A percentile compares a stretch with the other conserved stretches of the same genome.
Evolutionary conservation across 2,888 invertebrate genomes (phyloP).

Genomic region (Acrobasis consociella): DNA sequence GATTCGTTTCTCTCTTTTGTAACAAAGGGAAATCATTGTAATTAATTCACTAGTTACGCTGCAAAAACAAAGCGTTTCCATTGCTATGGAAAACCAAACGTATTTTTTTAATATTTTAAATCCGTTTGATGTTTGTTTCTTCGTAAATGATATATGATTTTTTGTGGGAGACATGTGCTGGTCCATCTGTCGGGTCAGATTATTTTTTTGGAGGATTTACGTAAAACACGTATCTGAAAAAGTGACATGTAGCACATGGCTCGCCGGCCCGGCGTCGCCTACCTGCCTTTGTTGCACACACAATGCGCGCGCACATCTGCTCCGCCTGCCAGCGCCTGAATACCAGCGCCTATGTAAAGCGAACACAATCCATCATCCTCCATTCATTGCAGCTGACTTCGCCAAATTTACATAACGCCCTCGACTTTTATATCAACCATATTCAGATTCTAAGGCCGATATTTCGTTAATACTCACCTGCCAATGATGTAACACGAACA

Average conservation of each 20-base stretch:
- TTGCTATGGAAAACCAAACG: constrained; percentile 55
- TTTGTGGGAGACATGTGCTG: constrained; percentile 67
- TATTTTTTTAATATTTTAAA: constrained; percentile 34
- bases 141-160: constrained; percentile 47
- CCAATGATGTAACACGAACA: neutral
- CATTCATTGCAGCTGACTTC: constrained; percentile 41
- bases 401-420: constrained; percentile 39
- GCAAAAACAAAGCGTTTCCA: constrained; percentile 58
- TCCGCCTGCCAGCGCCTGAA: constrained; percentile 59
- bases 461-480: constrained; percentile 3
- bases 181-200: constrained; percentile 78
- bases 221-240: constrained; percentile 75
- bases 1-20: constrained; percentile 80
- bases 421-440: constrained; percentile 16
- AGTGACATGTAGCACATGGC: constrained; percentile 79
- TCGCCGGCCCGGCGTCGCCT: constrained; percentile 56
- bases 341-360: constrained; percentile 46
- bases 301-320: constrained; percentile 77
- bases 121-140: constrained; percentile 33
- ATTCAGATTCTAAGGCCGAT: constrained; percentile 13
- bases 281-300: constrained; percentile 77
- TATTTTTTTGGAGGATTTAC: constrained; percentile 69
- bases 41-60: constrained; percentile 72
- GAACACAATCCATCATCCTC: constrained; percentile 47
- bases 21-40: constrained; percentile 80